phyloP scores from a whole-genome alignment of 1,140 invertebrate genomes.

The Lordiphosa mommai region DNA sequence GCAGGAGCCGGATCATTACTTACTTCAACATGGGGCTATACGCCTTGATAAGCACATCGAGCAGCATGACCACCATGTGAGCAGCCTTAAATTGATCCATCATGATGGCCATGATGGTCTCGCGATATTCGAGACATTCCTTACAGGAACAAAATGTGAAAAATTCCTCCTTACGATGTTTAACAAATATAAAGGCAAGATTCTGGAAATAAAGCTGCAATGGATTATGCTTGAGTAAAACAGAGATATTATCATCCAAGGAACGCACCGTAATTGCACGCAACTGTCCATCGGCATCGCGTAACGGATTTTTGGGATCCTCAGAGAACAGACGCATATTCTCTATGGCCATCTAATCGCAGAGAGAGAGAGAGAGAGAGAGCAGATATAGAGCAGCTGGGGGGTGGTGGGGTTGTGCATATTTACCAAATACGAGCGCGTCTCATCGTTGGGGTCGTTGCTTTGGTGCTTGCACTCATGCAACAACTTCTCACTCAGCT shows the following conservation, averaged over 20 bases:
- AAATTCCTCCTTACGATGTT: constrained; percentile 70
- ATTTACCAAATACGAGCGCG: constrained; percentile 60
- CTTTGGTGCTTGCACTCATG: constrained; percentile 50
- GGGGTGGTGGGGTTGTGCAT: neutral
- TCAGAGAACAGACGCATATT: constrained; percentile 66
- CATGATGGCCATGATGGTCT: constrained; percentile 76
- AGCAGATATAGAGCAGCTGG: too few species aligned
- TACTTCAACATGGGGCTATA: constrained; percentile 77
- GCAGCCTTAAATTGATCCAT: constrained; percentile 78
- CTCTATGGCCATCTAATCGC: constrained; percentile 57
- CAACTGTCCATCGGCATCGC: constrained; percentile 59
- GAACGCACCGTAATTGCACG: constrained; percentile 70
- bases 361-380: neutral
- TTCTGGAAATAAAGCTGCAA: constrained; percentile 72
- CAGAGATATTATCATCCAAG: neutral
- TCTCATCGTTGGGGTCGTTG: constrained; percentile 57
- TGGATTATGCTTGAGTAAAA: constrained; percentile 49
- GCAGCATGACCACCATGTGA: constrained; percentile 75
- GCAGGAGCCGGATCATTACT: neutral
- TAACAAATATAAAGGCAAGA: constrained; percentile 77
- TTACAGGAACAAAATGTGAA: constrained; percentile 78
- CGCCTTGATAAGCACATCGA: constrained; percentile 73
- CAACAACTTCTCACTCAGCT: constrained; percentile 61
- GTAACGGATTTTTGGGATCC: constrained; percentile 63
- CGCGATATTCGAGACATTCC: constrained; percentile 77